A percentile compares a stretch with the other conserved stretches of the same genome.
Conservation (phyloP, 2,113 vertebrate species). For the Antechinus stuartii region DNA sequence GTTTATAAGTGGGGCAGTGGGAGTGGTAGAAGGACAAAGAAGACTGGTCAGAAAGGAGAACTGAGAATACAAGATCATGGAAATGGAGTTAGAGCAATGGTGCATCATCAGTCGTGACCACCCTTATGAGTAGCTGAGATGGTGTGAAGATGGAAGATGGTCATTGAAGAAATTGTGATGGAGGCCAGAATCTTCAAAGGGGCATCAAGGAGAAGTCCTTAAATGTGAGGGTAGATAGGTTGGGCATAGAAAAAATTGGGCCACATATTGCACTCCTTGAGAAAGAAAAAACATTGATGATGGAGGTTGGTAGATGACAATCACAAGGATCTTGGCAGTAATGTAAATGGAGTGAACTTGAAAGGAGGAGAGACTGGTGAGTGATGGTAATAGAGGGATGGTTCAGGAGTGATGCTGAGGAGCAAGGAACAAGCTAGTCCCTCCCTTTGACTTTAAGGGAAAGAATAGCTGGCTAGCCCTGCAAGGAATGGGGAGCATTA, state of each 20-base stretch:
- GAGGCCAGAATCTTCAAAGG: neutral
- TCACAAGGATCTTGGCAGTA: neutral
- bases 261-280: neutral
- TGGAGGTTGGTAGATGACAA: neutral
- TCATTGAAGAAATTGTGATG: neutral
- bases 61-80: neutral
- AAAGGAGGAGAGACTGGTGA: neutral
- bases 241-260: neutral
- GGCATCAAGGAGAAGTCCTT: neutral
- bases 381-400: neutral
- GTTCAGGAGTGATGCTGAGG: neutral
- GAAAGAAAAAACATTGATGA: neutral
- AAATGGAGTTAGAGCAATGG: neutral
- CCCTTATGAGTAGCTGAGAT: neutral
- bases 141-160: neutral
- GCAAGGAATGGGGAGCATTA: neutral
- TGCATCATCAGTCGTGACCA: neutral
- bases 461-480: neutral
- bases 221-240: neutral
- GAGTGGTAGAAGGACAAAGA: neutral
- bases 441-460: neutral
- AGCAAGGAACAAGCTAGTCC: neutral
- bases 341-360: neutral
- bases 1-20: neutral
- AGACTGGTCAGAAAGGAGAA: neutral